Conservation (phyloP, 1,140 invertebrate species). For the Zelostemma sp. region DNA sequence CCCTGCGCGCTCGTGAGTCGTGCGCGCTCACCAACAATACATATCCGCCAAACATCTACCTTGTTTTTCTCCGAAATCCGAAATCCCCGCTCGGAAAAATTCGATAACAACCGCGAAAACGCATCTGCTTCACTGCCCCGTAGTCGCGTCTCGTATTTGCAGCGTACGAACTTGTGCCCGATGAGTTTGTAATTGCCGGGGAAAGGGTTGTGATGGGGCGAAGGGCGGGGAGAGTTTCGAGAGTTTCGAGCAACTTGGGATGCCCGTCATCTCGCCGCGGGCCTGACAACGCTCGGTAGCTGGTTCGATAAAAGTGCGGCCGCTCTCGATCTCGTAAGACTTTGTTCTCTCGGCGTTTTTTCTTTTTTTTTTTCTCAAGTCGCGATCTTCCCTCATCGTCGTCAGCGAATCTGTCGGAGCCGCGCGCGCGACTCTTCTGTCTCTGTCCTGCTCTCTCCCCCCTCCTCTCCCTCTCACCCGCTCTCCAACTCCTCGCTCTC, state of each 20-base stretch:
- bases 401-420: too few species aligned
- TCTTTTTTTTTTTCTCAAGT: background rate
- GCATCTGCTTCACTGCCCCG: background rate
- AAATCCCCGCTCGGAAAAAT: background rate
- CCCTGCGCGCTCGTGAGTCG: background rate
- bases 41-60: constrained; percentile 1
- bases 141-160: background rate
- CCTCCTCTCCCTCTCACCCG: background rate
- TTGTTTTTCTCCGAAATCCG: background rate
- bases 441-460: background rate
- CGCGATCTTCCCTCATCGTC: background rate
- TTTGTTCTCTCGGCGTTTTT: background rate
- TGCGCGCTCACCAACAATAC: background rate
- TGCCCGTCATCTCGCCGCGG: constrained; percentile 15
- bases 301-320: background rate
- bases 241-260: constrained; percentile 37
- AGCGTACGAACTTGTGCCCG: background rate
- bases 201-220: background rate
- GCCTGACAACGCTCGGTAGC: background rate
- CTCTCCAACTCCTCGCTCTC: background rate
- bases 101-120: background rate
- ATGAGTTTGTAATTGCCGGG: background rate
- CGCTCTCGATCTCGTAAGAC: background rate
- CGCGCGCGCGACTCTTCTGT: background rate
- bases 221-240: constrained; percentile 16